Evolutionary conservation across 2,797 vertebrate genomes (phyloP).

Genomic region (Ispidina lecontei): DNA sequence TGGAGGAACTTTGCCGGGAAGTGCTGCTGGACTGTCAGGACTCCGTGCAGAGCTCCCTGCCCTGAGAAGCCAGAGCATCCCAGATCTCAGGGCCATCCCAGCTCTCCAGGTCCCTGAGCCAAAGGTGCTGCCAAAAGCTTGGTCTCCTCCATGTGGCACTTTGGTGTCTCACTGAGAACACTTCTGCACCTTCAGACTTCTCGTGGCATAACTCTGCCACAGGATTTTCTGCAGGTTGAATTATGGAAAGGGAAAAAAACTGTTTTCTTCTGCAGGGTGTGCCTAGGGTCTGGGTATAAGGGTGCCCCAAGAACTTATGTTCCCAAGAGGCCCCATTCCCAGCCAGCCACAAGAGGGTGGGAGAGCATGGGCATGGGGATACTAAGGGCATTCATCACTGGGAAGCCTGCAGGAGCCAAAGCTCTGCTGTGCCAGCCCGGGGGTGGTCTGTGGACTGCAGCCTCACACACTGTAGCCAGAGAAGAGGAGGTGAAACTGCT

Average conservation of each 20-base stretch:
- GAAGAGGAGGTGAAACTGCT: background rate
- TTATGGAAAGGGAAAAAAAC: background rate
- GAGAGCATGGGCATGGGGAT: accelerated
- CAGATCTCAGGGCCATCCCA: accelerated
- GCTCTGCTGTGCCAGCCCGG: background rate
- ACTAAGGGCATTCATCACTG: accelerated
- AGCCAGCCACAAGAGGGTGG: accelerated
- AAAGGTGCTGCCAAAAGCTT: background rate
- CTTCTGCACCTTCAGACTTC: background rate
- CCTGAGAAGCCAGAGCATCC: background rate
- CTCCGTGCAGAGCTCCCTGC: accelerated
- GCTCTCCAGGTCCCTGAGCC: background rate
- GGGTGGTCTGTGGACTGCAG: background rate
- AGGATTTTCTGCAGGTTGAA: background rate
- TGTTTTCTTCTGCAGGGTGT: background rate
- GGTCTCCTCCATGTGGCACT: accelerated
- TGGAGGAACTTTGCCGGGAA: background rate
- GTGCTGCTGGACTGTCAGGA: accelerated
- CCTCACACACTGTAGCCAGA: background rate
- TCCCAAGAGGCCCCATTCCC: background rate
- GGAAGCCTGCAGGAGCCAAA: background rate
- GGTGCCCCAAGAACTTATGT: background rate
- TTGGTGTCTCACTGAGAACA: background rate
- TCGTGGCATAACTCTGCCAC: background rate
- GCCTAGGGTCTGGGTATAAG: background rate